A percentile compares a stretch with the other conserved stretches of the same genome.
These are phyloP conservation scores for Astyanax mexicanus DNA, from an alignment of 2,797 vertebrate species.

Conservation along the genomic window DNA sequence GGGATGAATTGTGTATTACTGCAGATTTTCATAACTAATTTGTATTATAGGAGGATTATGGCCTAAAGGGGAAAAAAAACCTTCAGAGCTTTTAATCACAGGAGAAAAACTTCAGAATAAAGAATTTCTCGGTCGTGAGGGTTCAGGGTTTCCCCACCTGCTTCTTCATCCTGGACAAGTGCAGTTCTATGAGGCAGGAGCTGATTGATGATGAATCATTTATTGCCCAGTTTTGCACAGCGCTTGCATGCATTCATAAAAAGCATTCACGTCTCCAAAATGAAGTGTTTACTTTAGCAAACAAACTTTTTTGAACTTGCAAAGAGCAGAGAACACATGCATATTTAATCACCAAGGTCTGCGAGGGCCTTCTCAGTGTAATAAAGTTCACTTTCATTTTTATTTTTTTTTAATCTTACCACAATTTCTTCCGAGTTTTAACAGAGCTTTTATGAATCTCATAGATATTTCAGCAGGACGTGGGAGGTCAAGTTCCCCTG, in stretches of 20 bases:
- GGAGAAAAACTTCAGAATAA: not conserved
- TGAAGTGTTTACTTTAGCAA: not conserved
- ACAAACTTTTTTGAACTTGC: not conserved
- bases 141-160: not conserved
- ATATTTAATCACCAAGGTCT: not conserved
- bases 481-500: not conserved
- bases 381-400: not conserved
- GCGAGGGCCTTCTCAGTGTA: not conserved
- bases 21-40: too few relatives aligned
- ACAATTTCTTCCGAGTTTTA: not conserved
- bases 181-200: not conserved
- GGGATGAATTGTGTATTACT: too few relatives aligned
- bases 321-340: not conserved
- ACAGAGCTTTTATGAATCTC: not conserved
- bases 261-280: not conserved
- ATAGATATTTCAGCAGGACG: not conserved
- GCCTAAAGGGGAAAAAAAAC: too few relatives aligned
- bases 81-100: not conserved
- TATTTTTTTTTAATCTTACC: not conserved
- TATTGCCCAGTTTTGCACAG: not conserved
- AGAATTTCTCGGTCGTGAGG: not conserved
- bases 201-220: not conserved
- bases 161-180: not conserved
- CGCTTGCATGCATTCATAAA: not conserved
- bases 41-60: too few relatives aligned